Evolutionary conservation across 1,140 invertebrate genomes (phyloP).

Genomic region (Diuraphis noxia): DNA sequence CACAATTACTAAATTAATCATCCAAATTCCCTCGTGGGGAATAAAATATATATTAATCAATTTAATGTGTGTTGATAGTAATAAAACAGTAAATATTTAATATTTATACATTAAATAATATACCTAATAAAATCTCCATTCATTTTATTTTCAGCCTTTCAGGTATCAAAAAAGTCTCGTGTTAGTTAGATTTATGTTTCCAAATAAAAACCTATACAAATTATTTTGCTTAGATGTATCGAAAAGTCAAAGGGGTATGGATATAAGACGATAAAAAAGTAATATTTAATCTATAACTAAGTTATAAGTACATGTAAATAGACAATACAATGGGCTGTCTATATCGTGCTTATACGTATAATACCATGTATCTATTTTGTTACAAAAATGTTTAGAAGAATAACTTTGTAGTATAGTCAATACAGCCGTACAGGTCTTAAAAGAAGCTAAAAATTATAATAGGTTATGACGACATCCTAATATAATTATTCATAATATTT

Average conservation of each 20-base stretch:
- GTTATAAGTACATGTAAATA: background rate
- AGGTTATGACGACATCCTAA: too few relatives aligned
- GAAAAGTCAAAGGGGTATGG: background rate
- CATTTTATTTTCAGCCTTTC: background rate
- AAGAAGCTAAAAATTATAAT: background rate
- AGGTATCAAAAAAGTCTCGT: background rate
- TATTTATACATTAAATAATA: background rate
- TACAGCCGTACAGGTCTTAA: background rate
- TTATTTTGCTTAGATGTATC: background rate
- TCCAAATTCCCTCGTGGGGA: background rate
- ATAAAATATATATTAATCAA: background rate
- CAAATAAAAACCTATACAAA: background rate
- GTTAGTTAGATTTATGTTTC: background rate
- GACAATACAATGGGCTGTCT: background rate
- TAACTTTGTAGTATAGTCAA: background rate
- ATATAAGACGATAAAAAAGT: background rate
- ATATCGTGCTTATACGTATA: background rate
- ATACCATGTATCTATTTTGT: background rate
- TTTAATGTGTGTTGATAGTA: background rate
- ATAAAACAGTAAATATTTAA: background rate
- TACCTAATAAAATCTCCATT: background rate
- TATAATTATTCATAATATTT: too few relatives aligned
- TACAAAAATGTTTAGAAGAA: background rate
- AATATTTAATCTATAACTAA: background rate
- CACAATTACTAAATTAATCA: background rate